phyloP scores from a whole-genome alignment of 2,113 vertebrate genomes.

The Pluvianellus socialis region DNA sequence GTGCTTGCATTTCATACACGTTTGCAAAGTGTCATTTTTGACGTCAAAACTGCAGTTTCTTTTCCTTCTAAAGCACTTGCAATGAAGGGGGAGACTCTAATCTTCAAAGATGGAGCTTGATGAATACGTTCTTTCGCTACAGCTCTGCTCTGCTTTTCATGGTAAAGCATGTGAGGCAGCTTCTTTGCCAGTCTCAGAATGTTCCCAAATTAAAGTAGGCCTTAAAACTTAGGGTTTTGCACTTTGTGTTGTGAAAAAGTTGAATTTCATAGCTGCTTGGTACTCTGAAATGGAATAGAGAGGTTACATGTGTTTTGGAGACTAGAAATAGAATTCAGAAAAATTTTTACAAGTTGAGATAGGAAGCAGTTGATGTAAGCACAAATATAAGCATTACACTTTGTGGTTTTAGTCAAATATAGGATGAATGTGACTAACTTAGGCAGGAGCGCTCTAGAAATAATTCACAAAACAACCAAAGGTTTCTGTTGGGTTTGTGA shows the following conservation, averaged over 20 bases:
- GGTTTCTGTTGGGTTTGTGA: not conserved
- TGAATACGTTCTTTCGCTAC: not conserved
- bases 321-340: not conserved
- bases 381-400: not conserved
- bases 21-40: slow-evolving; percentile 2
- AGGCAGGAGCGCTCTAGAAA: not conserved
- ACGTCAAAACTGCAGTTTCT: slow-evolving; percentile 6
- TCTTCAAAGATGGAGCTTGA: not conserved
- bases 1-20: slow-evolving; percentile 35
- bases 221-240: not conserved
- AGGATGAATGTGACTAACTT: not conserved
- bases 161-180: not conserved
- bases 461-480: not conserved
- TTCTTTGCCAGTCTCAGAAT: not conserved
- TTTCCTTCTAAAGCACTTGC: not conserved
- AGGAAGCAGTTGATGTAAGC: not conserved
- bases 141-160: not conserved
- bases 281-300: not conserved
- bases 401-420: not conserved
- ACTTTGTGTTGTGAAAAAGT: not conserved
- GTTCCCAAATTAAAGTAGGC: not conserved
- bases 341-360: not conserved
- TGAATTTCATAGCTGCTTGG: not conserved
- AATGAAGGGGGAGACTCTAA: not conserved
- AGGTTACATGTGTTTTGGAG: not conserved